Evolutionary conservation across 2,113 vertebrate species (phyloP).

Genomic region (Rafetus swinhoei): DNA sequence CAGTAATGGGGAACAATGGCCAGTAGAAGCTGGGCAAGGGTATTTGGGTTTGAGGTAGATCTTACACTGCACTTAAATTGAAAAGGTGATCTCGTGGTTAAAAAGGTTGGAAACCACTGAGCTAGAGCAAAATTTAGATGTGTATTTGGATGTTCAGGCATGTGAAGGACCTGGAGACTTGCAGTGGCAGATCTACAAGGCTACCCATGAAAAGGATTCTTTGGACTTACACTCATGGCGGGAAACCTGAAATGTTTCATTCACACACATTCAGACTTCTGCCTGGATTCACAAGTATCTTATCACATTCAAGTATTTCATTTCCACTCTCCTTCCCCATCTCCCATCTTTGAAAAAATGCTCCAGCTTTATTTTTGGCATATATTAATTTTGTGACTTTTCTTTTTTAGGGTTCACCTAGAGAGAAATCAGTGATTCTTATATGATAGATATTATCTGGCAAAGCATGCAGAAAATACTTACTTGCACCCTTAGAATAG

Average conservation of each 20-base stretch:
- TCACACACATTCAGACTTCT: background rate
- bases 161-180: background rate
- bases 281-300: background rate
- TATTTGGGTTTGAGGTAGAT: no score
- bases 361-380: background rate
- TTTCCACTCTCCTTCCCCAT: background rate
- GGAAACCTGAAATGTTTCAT: background rate
- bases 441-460: background rate
- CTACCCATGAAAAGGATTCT: background rate
- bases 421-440: background rate
- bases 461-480: background rate
- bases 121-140: background rate
- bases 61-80: no score
- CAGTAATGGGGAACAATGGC: no score
- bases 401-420: background rate
- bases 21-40: no score
- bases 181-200: background rate
- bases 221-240: background rate
- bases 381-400: background rate
- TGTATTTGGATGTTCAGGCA: rapidly evolving
- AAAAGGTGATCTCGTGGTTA: no score
- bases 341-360: background rate
- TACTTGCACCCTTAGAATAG: background rate
- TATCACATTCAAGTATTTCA: rapidly evolving
- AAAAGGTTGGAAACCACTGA: no score